Evolutionary conservation across 2,888 invertebrate genomes (phyloP), one percentile per base, ranked within the genome.

Genomic region (Shargacucullia verbasci): DNA sequence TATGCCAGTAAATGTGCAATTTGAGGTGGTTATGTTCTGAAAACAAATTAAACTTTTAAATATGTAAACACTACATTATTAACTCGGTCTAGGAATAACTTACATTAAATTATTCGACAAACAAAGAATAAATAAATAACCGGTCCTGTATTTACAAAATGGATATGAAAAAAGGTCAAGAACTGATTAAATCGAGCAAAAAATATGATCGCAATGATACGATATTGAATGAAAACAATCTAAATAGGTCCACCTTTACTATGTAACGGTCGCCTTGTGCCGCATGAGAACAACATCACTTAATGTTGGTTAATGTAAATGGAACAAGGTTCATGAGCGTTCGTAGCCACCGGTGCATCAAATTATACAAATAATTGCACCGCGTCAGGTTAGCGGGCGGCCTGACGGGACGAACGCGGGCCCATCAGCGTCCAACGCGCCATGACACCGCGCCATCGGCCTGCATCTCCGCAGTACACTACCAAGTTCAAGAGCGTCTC

Each of bases 261-360:
- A 67, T 59, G 55, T 67, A 81, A 85, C 83, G 85, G 84, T 88
- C 84, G 85, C 86, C 88, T 90, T 88, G 90, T 82, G 84, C 74
- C 79, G 78, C n/a, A 78, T 77, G 78, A 84, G 80, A 87, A 80
- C 82, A 83, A 80, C 81, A 78, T 79, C 80, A 77, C 78, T 80
- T 84, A 84, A 86, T 85, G 82, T 85, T 83, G 83, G 82, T 78
- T 87, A 88, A 87, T 86, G 82, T 87, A 92, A 91, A 88, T 93
- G 81, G 93, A 89, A 90, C 92, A 90, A 94, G 92, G 93, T 92
- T 92, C 91, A 90, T 86, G 85, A 87, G 82, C 88, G 88, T 88
- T 85, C 85, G 86, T 82, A 86, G 78, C 78, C 84, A 84, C 78
- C 76, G 79, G 82, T 85, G 85, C 86, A 88, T 86, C 85, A 85